These are phyloP conservation scores for Ornithoptera alexandrae DNA, from an alignment of 2,888 invertebrate species.

Conservation along the genomic window DNA sequence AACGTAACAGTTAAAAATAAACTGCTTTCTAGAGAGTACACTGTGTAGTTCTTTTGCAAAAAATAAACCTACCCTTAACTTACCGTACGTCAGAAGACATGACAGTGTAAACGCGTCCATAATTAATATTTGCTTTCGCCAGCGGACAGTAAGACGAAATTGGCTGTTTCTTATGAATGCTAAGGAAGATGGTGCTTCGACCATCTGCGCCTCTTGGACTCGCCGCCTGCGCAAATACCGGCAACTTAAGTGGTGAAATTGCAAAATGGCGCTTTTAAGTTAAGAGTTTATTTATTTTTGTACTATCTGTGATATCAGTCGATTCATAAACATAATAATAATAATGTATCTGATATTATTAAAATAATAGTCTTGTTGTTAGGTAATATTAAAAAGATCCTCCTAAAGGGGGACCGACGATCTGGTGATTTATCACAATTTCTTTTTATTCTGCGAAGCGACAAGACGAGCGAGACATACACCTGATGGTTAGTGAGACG, in stretches of 20 bases:
- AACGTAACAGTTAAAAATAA: neutral
- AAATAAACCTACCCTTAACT: neutral
- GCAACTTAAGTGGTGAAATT: slow-evolving; percentile 5
- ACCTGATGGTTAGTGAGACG: too few species aligned
- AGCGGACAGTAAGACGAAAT: slow-evolving; percentile 29
- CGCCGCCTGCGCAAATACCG: slow-evolving; percentile 23
- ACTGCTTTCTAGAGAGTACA: neutral
- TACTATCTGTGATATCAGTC: too few species aligned
- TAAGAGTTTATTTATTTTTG: neutral
- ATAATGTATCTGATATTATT: too few species aligned
- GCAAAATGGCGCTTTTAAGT: slow-evolving; percentile 6
- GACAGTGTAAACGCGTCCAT: slow-evolving; percentile 12
- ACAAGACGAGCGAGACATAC: too few species aligned
- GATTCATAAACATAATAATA: too few species aligned
- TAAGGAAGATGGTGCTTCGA: slow-evolving; percentile 26
- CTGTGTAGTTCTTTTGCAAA: neutral
- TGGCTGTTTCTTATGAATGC: slow-evolving; percentile 28
- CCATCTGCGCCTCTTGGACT: slow-evolving; percentile 32
- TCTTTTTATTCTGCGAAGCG: too few species aligned
- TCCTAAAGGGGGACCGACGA: too few species aligned
- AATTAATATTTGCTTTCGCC: slow-evolving; percentile 24
- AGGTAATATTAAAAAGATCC: too few species aligned
- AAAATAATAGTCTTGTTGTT: too few species aligned
- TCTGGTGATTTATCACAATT: too few species aligned
- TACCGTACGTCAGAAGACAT: neutral